Evolutionary conservation across 2,113 vertebrate genomes (phyloP).

Genomic region (Sorex fumeus): DNA sequence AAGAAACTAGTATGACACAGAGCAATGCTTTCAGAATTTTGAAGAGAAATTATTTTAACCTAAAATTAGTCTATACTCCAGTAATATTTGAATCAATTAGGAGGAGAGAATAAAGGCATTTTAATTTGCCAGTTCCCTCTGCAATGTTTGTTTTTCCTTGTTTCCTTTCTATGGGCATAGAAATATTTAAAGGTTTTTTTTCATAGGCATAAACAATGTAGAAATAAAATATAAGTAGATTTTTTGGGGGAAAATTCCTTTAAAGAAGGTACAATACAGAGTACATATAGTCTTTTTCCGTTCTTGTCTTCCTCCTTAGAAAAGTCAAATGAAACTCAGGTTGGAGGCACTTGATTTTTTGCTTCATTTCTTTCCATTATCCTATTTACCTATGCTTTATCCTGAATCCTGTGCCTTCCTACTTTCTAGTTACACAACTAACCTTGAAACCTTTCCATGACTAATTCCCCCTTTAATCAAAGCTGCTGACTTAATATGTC

Average conservation of each 20-base stretch:
- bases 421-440: conserved; percentile 27
- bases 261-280: background rate
- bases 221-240: conserved; percentile 4
- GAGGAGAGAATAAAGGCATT: conserved; percentile 9
- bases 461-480: conserved; percentile 22
- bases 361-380: conserved; percentile 3
- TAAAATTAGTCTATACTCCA: background rate
- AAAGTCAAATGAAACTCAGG: conserved; percentile 3
- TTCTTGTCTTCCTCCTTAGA: conserved; percentile 26
- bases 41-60: background rate
- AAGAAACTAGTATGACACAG: background rate
- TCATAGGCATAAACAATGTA: background rate
- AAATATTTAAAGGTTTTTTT: too few relatives aligned
- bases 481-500: background rate
- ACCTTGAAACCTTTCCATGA: background rate
- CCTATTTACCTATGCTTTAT: background rate
- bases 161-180: too few relatives aligned
- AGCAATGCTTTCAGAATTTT: background rate
- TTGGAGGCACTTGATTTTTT: background rate
- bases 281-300: background rate
- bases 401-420: background rate
- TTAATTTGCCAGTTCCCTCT: background rate
- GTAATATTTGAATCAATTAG: conserved; percentile 10
- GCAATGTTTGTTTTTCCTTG: background rate
- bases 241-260: conserved; percentile 6